phyloP scores from a whole-genome alignment of 2,888 invertebrate species.

The Caenorhabditis sp. region DNA sequence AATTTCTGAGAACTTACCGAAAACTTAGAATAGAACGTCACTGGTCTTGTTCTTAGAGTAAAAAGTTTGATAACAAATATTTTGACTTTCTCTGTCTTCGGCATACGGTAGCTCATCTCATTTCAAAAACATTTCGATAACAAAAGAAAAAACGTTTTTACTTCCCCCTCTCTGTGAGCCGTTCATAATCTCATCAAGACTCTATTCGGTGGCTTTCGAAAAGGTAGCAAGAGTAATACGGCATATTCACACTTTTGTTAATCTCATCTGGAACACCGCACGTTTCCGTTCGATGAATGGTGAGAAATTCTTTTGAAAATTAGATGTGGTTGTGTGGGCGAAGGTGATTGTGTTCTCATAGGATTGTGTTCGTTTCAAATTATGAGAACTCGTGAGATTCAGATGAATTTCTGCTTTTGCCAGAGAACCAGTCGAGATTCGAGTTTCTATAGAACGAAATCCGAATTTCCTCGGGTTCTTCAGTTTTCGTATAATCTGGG shows the following conservation, averaged over 20 bases:
- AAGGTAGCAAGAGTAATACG: too few relatives aligned
- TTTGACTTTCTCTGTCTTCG: neutral
- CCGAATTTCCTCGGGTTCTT: too few relatives aligned
- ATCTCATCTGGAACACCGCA: constrained; percentile 5
- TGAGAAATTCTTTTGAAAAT: constrained; percentile 26
- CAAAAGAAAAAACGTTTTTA: constrained; percentile 11
- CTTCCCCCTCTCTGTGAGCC: neutral
- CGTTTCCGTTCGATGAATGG: constrained; percentile 1
- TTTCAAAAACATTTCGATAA: neutral
- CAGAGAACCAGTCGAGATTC: too few relatives aligned
- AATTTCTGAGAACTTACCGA: neutral
- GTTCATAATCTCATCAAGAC: constrained; percentile 12
- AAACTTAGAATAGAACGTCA: neutral
- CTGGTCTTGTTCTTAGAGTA: neutral
- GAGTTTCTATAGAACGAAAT: neutral
- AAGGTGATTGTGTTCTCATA: constrained; percentile 2
- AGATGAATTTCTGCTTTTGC: too few relatives aligned
- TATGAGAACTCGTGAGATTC: neutral
- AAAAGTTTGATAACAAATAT: neutral
- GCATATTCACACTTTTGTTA: neutral
- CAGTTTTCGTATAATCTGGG: too few relatives aligned
- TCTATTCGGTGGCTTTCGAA: neutral
- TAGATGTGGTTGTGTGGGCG: constrained; percentile 12
- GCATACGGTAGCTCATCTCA: constrained; percentile 6
- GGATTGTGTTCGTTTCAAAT: neutral